Evolutionary conservation across 2,888 invertebrate genomes (phyloP), one percentile per base, ranked within the genome.

Genomic region (Meloe dianella): DNA sequence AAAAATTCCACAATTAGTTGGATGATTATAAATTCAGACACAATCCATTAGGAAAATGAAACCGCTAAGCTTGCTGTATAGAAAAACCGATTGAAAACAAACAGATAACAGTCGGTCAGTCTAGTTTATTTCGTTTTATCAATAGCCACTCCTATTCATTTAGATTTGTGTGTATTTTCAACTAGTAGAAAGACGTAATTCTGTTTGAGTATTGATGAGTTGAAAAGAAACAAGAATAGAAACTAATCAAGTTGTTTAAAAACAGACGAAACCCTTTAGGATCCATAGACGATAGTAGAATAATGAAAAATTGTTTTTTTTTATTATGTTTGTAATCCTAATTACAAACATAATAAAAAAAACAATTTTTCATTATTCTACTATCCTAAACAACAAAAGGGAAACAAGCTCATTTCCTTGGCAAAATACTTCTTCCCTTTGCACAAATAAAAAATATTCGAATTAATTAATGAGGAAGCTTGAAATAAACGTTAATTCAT

Each of bases 11-110:
- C n/a, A 5, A 38, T 38, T 38, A 7, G 12, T 38, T 51, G 22
- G 9, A 17, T 22, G 22, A 51, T 51, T 51, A 51, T 22, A 8
- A 20, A 51, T 51, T 51, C 47, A 22, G 4, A 20, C 9, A 9
- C 65, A 41, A 64, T 66, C 73, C 75, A 75, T 75, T 75, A 75
- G 72, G 67, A 67, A 73, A 74, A 75, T 74, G 72, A 73, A 74
- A 75, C 71, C 71, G 68, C 71, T 68, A 71, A 69, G 41, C n/a
- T 41, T 41, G 17, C 17, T 17, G 41, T 17, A 41, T 8, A 17
- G 41, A 51, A 51, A 8, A 51, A 38, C 38, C 2, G 9, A 41
- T 66, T 29, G n/a, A 17, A 64, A 66, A 66, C 71, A 71, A 68
- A 61, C 67, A 65, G 61, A 58, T 61, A 58, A 58, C 57, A 59